Conservation (phyloP, 1,140 invertebrate genomes). For the Pseudachorutes palmiensis region DNA sequence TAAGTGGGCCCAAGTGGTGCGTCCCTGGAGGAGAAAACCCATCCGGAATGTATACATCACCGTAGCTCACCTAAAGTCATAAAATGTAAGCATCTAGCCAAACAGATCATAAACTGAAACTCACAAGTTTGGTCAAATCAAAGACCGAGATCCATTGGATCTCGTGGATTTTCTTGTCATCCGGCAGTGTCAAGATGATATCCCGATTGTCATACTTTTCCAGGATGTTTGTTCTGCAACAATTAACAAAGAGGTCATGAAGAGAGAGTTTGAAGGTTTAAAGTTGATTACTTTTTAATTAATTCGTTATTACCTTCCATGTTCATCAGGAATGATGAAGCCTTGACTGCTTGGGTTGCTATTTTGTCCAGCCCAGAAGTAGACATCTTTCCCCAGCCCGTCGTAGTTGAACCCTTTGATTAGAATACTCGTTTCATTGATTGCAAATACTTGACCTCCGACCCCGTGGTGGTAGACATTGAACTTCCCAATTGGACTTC, state of each 20-base stretch:
- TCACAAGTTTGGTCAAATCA: slow-evolving; percentile 67
- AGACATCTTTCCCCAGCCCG: slow-evolving; percentile 72
- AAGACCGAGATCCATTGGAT: slow-evolving; percentile 86
- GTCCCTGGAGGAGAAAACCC: slow-evolving; percentile 78
- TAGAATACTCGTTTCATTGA: slow-evolving; percentile 75
- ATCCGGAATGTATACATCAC: slow-evolving; percentile 81
- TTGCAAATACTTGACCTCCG: slow-evolving; percentile 77
- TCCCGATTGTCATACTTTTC: slow-evolving; percentile 77
- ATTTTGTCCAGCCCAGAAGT: slow-evolving; percentile 84
- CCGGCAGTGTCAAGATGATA: slow-evolving; percentile 70
- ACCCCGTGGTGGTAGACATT: slow-evolving; percentile 88
- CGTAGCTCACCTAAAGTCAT: slow-evolving; percentile 63
- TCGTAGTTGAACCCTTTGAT: slow-evolving; percentile 81
- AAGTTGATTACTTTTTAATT: neutral
- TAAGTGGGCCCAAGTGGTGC: slow-evolving; percentile 62
- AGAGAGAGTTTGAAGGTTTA: neutral
- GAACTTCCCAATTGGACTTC: slow-evolving; percentile 72
- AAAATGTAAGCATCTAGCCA: too few species aligned
- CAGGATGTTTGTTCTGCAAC: slow-evolving; percentile 72
- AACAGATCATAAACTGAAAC: slow-evolving; percentile 15
- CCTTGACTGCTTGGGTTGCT: slow-evolving; percentile 79
- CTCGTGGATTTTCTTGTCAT: slow-evolving; percentile 75
- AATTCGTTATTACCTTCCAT: slow-evolving; percentile 53
- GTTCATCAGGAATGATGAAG: slow-evolving; percentile 80
- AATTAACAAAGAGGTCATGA: slow-evolving; percentile 10